Evolutionary conservation across 1,140 invertebrate species (phyloP).

Genomic region (Glossosoma conforme): DNA sequence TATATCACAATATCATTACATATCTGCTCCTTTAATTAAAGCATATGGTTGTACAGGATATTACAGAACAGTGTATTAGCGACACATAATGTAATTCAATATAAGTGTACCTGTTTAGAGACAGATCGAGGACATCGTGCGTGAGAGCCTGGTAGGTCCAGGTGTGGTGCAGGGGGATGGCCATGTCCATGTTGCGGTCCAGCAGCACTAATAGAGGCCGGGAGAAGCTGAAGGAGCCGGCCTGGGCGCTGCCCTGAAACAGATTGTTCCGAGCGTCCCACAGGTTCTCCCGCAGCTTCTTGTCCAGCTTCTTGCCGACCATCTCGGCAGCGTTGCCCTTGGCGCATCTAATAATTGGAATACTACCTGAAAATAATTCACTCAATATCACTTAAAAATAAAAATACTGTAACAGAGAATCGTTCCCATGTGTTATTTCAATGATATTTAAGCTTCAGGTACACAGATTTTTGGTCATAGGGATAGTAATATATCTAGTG

Average conservation of each 20-base stretch:
- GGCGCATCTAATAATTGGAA: conserved; percentile 93
- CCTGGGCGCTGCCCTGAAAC: conserved; percentile 80
- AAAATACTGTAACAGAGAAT: no score
- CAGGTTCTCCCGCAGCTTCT: conserved; percentile 94
- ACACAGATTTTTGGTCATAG: no score
- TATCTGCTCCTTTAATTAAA: no score
- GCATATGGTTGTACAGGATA: no score
- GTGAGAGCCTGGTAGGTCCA: conserved; percentile 99
- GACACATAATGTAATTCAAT: no score
- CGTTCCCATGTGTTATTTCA: no score
- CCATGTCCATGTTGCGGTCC: conserved; percentile 94
- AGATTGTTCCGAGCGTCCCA: conserved; percentile 95
- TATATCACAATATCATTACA: no score
- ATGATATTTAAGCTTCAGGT: no score
- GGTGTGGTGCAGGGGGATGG: conserved; percentile 96
- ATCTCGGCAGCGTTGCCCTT: conserved; percentile 97
- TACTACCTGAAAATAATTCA: conserved; percentile 58
- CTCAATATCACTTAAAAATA: conserved; percentile 6
- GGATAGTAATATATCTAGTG: no score
- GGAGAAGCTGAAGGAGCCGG: conserved; percentile 82
- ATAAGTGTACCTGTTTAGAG: conserved; percentile 75
- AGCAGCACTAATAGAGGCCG: conserved; percentile 88
- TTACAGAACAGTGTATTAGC: no score
- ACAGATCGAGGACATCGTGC: conserved; percentile 90
- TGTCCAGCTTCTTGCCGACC: conserved; percentile 95